These are phyloP conservation scores for Drosophila eugracilis DNA, from an alignment of 1,140 invertebrate species.

Conservation along the genomic window DNA sequence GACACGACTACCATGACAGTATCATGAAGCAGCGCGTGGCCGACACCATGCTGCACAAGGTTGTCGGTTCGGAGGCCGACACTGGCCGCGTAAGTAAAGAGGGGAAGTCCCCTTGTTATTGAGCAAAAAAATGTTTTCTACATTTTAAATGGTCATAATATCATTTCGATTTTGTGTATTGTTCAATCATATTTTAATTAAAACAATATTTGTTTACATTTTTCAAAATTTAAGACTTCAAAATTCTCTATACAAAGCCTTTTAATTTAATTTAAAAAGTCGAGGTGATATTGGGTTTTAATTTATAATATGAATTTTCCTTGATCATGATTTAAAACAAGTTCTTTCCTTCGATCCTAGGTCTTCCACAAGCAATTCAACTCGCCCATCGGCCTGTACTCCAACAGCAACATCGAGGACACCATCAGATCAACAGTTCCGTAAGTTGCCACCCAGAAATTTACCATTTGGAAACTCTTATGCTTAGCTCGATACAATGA, in stretches of 20 bases:
- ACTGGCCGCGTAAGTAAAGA: constrained; percentile 86
- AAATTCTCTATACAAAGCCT: no score
- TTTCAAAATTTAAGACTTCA: no score
- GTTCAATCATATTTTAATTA: not conserved
- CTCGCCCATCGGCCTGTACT: constrained; percentile 96
- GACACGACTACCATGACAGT: constrained; percentile 90
- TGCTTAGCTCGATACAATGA: constrained; percentile 41
- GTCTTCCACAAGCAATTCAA: constrained; percentile 97
- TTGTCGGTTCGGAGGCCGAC: constrained; percentile 88
- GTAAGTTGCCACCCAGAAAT: constrained; percentile 88
- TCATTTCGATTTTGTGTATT: not conserved
- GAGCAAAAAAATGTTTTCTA: constrained; percentile 1
- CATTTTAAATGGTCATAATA: not conserved
- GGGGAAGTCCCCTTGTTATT: no score
- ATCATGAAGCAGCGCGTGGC: constrained; percentile 95
- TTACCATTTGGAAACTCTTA: constrained; percentile 58
- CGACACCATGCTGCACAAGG: constrained; percentile 92
- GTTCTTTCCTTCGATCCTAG: constrained; percentile 85
- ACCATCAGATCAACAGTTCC: constrained; percentile 94
- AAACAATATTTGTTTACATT: not conserved
- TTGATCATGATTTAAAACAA: not conserved
- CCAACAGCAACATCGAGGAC: constrained; percentile 95
- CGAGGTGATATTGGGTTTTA: no score
- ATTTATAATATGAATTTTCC: no score
- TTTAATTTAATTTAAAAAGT: no score